Evolutionary conservation across 2,888 invertebrate genomes (phyloP).

Genomic region (Ryuthela nishihirai): DNA sequence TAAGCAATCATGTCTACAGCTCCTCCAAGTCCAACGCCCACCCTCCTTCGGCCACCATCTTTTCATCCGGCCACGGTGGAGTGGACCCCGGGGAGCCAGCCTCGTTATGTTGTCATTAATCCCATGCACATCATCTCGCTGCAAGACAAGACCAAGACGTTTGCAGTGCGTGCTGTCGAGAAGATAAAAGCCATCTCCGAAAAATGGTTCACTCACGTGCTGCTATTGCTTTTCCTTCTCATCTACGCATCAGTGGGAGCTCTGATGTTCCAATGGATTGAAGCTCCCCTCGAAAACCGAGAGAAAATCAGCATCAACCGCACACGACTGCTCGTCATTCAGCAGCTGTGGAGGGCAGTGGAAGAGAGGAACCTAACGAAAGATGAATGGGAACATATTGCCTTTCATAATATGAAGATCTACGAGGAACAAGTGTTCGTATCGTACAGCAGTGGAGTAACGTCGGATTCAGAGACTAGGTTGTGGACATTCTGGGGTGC

Average conservation of each 20-base stretch:
- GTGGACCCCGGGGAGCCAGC: conserved; percentile 14
- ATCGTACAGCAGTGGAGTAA: conserved; percentile 76
- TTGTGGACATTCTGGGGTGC: conserved; percentile 79
- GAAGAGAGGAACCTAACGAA: conserved; percentile 9
- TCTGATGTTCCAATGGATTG: conserved; percentile 69
- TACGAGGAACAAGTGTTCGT: conserved; percentile 82
- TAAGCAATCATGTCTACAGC: conserved; percentile 23
- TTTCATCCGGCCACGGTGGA: conserved; percentile 6
- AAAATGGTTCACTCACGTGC: conserved; percentile 85
- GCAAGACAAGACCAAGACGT: conserved; percentile 37
- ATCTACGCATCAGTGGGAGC: conserved; percentile 80
- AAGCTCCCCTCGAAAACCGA: conserved; percentile 59
- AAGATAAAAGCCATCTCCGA: conserved; percentile 61
- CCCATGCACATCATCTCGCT: conserved; percentile 44
- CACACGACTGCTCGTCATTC: conserved; percentile 13
- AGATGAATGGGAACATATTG: conserved; percentile 9
- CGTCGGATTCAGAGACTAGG: conserved; percentile 35
- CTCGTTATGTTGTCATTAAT: conserved; percentile 41
- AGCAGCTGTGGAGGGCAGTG: conserved; percentile 4
- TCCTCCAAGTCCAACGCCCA: not conserved
- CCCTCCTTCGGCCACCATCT: conserved; percentile 10
- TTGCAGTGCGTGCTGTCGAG: conserved; percentile 40
- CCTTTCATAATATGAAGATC: conserved; percentile 58
- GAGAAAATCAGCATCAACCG: conserved; percentile 35
- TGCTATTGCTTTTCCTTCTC: conserved; percentile 70